These are phyloP conservation scores for Sminthurinus aureus DNA, from an alignment of 2,888 invertebrate genomes.

Conservation along the genomic window DNA sequence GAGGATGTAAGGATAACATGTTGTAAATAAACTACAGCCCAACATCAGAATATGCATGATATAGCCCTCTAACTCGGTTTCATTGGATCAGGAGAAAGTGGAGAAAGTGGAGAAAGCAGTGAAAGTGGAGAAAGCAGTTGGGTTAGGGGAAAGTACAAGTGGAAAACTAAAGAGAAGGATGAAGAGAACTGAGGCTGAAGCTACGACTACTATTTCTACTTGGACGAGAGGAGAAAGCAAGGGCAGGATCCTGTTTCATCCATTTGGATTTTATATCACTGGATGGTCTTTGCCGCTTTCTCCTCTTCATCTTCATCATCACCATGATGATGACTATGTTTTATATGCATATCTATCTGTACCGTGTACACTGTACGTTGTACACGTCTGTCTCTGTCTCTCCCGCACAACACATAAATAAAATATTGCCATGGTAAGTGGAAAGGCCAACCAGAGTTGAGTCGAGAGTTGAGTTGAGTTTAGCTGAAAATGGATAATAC, in stretches of 20 bases:
- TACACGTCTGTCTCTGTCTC: neutral
- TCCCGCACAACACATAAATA: neutral
- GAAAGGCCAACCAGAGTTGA: slow-evolving; percentile 8
- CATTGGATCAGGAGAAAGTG: neutral
- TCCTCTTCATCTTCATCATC: neutral
- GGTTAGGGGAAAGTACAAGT: too few species aligned
- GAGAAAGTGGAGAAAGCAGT: neutral
- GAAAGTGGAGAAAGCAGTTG: neutral
- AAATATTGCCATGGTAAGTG: neutral
- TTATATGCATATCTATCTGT: neutral
- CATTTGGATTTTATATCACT: neutral
- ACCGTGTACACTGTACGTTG: neutral
- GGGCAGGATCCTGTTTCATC: neutral
- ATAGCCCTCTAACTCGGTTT: too few species aligned
- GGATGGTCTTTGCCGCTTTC: neutral
- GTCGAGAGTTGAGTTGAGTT: neutral
- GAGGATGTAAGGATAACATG: too few species aligned
- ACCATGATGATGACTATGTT: neutral
- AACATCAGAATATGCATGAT: neutral
- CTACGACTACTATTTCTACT: too few species aligned
- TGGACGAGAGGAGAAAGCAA: neutral
- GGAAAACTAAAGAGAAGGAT: neutral
- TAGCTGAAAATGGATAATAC: neutral
- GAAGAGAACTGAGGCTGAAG: neutral
- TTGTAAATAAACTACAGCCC: neutral